Evolutionary conservation across 2,113 vertebrate genomes (phyloP), one percentile per base, ranked within the genome.

Genomic region (Sylvietta virens): DNA sequence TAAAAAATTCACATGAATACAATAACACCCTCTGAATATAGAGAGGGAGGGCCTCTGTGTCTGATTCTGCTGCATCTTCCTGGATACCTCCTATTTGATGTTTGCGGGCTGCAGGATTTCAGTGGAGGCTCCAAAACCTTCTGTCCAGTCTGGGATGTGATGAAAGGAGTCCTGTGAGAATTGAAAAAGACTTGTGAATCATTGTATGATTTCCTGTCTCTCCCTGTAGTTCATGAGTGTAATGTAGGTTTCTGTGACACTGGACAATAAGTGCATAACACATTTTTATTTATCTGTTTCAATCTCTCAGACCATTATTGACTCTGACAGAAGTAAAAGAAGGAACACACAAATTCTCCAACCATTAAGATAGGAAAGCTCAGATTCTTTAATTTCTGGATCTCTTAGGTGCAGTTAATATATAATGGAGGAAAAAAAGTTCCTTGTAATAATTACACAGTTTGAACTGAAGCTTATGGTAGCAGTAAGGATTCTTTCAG

Each of bases 11-110:
- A 18, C 13, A 13, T 23, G 3, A 72, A 27, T 42, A n/a, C 50
- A 76, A 13, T 26, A 26, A 28, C 13, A n/a, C 5, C 7, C 18
- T 80, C 30, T 80, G 30, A 30, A 27, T 51, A 37, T 8, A 47
- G 15, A 20, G 48, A 65, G 23, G 18, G 13, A 39, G 19, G 7
- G 3, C 11, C 15, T 31, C 37, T 81, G 17, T 31, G 23, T 15
- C n/a, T 85, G 53, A 9, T 51, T 86, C 77, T 65, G 37, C 37
- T 86, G 21, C 44, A 71, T 23, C 33, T 62, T 93, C 64, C 27
- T 1, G 3, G 23, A 26, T 50, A 22, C 6, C 7, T 73, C 28
- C 17, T 61, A 9, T 81, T 40, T 0, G 1, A 6, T 37, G 16
- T 11, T 15, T 53, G 15, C 71, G 47, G 37, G n/a, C 42, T 87